Conservation (phyloP, 2,113 vertebrate species). For the Entosphenus tridentatus region DNA sequence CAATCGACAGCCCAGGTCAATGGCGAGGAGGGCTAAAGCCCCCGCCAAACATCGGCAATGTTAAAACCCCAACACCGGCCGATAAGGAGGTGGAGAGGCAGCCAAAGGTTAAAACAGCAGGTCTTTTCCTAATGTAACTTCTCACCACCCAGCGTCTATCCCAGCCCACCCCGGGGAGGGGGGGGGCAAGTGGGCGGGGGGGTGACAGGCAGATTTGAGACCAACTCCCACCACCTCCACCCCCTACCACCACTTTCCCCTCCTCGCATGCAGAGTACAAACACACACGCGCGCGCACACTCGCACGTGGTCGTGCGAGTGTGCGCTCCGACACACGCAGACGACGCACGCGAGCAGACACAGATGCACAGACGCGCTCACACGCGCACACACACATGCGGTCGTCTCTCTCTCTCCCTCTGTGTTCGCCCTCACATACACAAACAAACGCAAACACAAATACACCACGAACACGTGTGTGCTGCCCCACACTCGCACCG, state of each 20-base stretch:
- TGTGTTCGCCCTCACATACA: not conserved
- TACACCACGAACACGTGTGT: too few relatives aligned
- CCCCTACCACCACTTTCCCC: not conserved
- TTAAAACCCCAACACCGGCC: too few relatives aligned
- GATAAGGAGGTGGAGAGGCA: too few relatives aligned
- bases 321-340: not conserved
- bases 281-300: not conserved
- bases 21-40: too few relatives aligned
- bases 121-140: not conserved
- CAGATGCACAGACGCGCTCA: not conserved
- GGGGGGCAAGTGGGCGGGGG: too few relatives aligned
- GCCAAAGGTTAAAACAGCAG: constrained; percentile 7
- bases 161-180: too few relatives aligned
- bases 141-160: not conserved
- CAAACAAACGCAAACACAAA: not conserved
- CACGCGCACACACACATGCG: not conserved
- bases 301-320: not conserved
- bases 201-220: not conserved
- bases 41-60: too few relatives aligned
- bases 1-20: too few relatives aligned
- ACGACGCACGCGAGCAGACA: not conserved
- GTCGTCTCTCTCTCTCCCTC: too few relatives aligned
- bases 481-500: too few relatives aligned
- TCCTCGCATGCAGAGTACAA: not conserved
- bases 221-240: not conserved